Conservation (phyloP, 2,797 vertebrate genomes). For the Benthosema pterotum region DNA sequence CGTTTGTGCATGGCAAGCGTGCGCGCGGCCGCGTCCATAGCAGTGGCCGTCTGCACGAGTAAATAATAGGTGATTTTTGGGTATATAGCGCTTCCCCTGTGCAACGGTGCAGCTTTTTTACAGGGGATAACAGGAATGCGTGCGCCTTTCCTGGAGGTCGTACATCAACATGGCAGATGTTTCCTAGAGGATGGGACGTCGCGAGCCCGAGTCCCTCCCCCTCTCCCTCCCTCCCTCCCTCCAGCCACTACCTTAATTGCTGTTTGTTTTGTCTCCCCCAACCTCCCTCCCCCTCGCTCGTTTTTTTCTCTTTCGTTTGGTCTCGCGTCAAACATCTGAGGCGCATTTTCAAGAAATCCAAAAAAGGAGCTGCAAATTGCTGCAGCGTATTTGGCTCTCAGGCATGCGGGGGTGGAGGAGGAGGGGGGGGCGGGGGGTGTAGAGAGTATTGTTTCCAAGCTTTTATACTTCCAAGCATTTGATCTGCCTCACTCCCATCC, state of each 20-base stretch:
- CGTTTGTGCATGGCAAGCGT: slow-evolving; percentile 2
- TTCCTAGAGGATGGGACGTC: slow-evolving; percentile 67
- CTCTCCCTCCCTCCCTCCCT: too few species aligned
- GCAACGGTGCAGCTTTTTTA: slow-evolving; percentile 62
- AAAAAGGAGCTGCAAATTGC: slow-evolving; percentile 63
- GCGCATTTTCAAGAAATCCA: slow-evolving; percentile 69
- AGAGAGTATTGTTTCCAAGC: too few species aligned
- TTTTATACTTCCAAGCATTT: background rate
- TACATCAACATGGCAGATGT: slow-evolving; percentile 79
- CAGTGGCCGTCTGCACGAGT: slow-evolving; percentile 12
- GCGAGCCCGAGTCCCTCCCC: too few species aligned
- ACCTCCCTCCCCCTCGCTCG: background rate
- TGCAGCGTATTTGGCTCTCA: slow-evolving; percentile 55
- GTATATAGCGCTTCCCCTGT: slow-evolving; percentile 19
- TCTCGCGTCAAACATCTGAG: slow-evolving; percentile 73
- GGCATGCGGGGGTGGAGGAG: slow-evolving; percentile 38
- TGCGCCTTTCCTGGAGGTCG: slow-evolving; percentile 64
- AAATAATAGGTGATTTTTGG: slow-evolving; percentile 36
- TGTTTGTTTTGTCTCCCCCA: slow-evolving; percentile 68
- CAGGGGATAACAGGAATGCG: slow-evolving; percentile 69
- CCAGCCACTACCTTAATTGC: slow-evolving; percentile 77
- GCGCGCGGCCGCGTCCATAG: background rate
- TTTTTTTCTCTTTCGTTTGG: slow-evolving; percentile 11
- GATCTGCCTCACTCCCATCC: too few species aligned
- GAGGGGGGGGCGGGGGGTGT: too few species aligned